Evolutionary conservation across 2,113 vertebrate species (phyloP).

Genomic region (Dermatemys mawii): DNA sequence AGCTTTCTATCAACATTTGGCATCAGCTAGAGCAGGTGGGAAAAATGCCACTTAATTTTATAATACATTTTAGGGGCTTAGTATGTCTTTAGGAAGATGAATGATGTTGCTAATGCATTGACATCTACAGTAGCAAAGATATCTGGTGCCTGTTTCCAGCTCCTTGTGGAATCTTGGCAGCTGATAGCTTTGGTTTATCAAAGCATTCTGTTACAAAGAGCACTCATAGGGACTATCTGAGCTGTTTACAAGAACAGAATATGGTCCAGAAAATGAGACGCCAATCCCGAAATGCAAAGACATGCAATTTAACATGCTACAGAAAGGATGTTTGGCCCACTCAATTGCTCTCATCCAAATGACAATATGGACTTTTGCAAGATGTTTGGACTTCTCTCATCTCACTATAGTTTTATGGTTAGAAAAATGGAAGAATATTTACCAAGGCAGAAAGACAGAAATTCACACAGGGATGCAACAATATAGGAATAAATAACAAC

Average conservation of each 20-base stretch:
- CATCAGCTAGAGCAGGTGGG: slow-evolving; percentile 38
- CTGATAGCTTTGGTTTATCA: slow-evolving; percentile 51
- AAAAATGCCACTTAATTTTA: slow-evolving; percentile 55
- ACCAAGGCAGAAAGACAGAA: slow-evolving; percentile 55
- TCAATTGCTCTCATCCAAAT: neutral
- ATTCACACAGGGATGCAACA: slow-evolving; percentile 12
- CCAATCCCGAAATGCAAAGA: slow-evolving; percentile 35
- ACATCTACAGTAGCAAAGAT: slow-evolving; percentile 3
- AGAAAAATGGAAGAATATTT: slow-evolving; percentile 37
- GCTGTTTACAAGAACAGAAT: slow-evolving; percentile 61
- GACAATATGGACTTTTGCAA: slow-evolving; percentile 58
- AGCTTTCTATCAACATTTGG: neutral
- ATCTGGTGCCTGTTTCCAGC: slow-evolving; percentile 39
- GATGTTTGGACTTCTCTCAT: slow-evolving; percentile 21
- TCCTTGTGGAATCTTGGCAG: slow-evolving; percentile 63
- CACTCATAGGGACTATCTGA: slow-evolving; percentile 42
- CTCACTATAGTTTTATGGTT: slow-evolving; percentile 31
- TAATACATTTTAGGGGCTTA: slow-evolving; percentile 34
- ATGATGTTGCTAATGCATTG: slow-evolving; percentile 27
- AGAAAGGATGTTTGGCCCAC: slow-evolving; percentile 51
- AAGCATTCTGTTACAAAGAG: slow-evolving; percentile 46
- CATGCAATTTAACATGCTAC: slow-evolving; percentile 25
- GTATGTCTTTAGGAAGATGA: slow-evolving; percentile 29
- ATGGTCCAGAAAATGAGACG: slow-evolving; percentile 26
- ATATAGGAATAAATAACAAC: slow-evolving; percentile 70